Base-by-base conservation (phyloP, 2,888 invertebrate genomes). In the Drosophila robusta region DNA sequence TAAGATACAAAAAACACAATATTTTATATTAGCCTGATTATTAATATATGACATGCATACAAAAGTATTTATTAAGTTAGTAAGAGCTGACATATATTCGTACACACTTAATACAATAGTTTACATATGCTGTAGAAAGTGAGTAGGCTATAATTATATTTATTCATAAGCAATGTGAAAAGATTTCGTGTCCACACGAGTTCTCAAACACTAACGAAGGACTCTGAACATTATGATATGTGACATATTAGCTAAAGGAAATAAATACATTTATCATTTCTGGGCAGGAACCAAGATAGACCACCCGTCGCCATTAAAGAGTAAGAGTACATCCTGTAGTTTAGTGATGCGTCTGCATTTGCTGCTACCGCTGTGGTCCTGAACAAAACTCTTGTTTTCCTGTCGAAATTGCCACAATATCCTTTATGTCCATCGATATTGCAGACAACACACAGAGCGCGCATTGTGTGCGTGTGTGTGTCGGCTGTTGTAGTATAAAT, bases 251-350 rank as follows among this genome's bases (percentile, higher is more conserved):
- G 65, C 54, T 34, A 73, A 82, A 79, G 79, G 82, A 89, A 88
- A 80, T 78, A 87, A 89, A 89, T 80, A 90, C 89, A 90, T 90
- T 90, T 90, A 83, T 90, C 90, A 90, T 90, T 89, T 85, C 78
- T 85, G 69, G 71, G 64, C 76, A 71, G 78, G 80, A 84, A 76
- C 68, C 67, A 54, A 70, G 79, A 67, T 65, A 61, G 90, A 90
- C 90, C 90, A 78, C 90, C 90, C 89, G 89, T 83, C 67, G 90
- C 66, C 83, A 75, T 68, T 75, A 72, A 79, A 47, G 29, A 55
- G 65, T 50, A 29, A 42, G 70, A 55, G 70, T 42, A 89, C 80
- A 90, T 90, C 90, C 89, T 90, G 90, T 80, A 61, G 75, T 62
- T 70, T 75, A 39, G 67, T 77, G 79, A 63, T 66, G 72, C 57